Percentiles rank a stretch among this genome's conserved stretches.
phyloP scores from a whole-genome alignment of 2,113 vertebrate genomes.

The Alethe castanea region DNA sequence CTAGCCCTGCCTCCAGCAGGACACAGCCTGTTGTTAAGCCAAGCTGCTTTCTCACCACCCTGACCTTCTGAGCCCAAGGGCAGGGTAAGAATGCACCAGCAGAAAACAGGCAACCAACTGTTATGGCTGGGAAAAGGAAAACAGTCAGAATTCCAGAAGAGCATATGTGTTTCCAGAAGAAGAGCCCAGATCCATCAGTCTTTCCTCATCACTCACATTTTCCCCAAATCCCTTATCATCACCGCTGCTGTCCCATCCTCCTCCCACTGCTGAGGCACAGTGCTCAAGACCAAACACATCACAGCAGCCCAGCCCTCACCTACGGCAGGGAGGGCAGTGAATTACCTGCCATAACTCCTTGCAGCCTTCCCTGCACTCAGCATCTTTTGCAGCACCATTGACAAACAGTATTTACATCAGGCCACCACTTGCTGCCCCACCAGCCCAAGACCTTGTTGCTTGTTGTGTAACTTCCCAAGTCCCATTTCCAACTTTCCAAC shows the following conservation, averaged over 20 bases:
- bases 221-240: not conserved
- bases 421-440: not conserved
- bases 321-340: not conserved
- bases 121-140: not conserved
- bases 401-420: not conserved
- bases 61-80: not conserved
- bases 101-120: not conserved
- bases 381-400: not conserved
- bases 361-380: not conserved
- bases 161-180: not conserved
- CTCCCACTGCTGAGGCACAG: not conserved
- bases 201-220: not conserved
- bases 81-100: not conserved
- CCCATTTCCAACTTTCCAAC: not conserved
- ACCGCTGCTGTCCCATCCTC: not conserved
- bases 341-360: not conserved
- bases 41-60: not conserved
- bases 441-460: not conserved
- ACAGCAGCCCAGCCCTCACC: not conserved
- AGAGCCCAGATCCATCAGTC: not conserved
- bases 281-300: not conserved
- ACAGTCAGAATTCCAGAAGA: not conserved
- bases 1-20: not conserved
- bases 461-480: not conserved
- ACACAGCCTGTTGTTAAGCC: not conserved